Base-by-base conservation (phyloP, 1,140 invertebrate species). In the Tribolium castaneum region DNA sequence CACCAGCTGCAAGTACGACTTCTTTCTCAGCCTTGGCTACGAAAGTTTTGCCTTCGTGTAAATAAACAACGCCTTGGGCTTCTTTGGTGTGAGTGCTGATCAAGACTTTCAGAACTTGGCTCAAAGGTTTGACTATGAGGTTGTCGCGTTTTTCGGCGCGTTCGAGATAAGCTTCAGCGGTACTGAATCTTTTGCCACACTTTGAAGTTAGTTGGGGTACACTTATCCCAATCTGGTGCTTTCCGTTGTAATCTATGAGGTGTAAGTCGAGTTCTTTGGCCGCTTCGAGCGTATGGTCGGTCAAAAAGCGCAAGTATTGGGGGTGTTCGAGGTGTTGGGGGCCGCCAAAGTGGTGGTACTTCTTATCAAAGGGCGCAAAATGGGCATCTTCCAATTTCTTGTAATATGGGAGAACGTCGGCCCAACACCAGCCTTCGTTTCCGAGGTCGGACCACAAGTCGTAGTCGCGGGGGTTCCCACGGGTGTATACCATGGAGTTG, bases 401-500 rank as follows among this genome's bases (percentile, higher is more conserved):
- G 83, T 96, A 97, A 82, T 95, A 96, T 0, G 92, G 92, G 0
- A 96, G 86, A 0, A 95, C 90, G 66, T 95, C 92, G 10, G 93
- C 89, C 84, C 94, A 97, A 34, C 92, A 92, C 96, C 96, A 98
- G 0, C 93, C 94, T 0, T 87, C 83, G 79, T 96, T 96, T 0
- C 94, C 94, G 81, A 91, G 78, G 82, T 84, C 79, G 49, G 90
- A 90, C 95, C 95, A 96, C 56, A 87, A 85, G 70, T 91, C 90
- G 75, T 89, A 91, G 76, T 91, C 90, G 16, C 81, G 80, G 1
- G 89, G 89, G 87, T 95, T 92, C 0, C 96, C 96, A 22, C 96
- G 88, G 0, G 95, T 93, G 86, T 97, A 97, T 13, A 96, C 91
- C 95, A 97, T 96, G 56, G 92, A 94, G 84, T 97, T 97, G 19